Evolutionary conservation across 2,888 invertebrate species (phyloP).

Genomic region (Thereva unica): DNA sequence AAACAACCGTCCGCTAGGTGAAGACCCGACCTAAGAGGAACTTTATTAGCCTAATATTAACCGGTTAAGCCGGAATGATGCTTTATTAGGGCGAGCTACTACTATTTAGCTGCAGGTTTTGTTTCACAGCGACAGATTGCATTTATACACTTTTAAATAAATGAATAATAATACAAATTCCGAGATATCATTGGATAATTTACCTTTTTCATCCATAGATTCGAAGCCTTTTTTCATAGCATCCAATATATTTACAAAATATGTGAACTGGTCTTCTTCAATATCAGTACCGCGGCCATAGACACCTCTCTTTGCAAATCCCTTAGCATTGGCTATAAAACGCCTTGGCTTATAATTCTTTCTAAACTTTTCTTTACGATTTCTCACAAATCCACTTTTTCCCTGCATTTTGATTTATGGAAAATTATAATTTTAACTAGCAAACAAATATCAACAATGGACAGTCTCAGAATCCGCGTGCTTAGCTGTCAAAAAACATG

Average conservation of each 20-base stretch:
- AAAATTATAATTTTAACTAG: background rate
- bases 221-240: slow-evolving; percentile 70
- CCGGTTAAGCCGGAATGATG: no score
- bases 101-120: no score
- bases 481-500: no score
- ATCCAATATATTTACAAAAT: slow-evolving; percentile 76
- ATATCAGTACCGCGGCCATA: slow-evolving; percentile 73
- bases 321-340: slow-evolving; percentile 70
- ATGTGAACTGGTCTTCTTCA: slow-evolving; percentile 74
- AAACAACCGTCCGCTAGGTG: no score
- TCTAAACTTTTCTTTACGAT: slow-evolving; percentile 1
- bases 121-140: no score
- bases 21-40: no score
- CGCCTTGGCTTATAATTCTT: slow-evolving; percentile 48
- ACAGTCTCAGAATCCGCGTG: background rate
- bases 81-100: no score
- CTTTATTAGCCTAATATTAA: no score
- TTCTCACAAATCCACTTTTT: background rate
- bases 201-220: slow-evolving; percentile 73
- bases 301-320: slow-evolving; percentile 74
- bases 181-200: slow-evolving; percentile 44
- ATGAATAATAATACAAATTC: no score
- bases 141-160: no score
- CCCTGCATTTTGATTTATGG: background rate
- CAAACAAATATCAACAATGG: background rate